Conservation (phyloP, 2,888 invertebrate genomes). For the Habrosyne pyritoides region DNA sequence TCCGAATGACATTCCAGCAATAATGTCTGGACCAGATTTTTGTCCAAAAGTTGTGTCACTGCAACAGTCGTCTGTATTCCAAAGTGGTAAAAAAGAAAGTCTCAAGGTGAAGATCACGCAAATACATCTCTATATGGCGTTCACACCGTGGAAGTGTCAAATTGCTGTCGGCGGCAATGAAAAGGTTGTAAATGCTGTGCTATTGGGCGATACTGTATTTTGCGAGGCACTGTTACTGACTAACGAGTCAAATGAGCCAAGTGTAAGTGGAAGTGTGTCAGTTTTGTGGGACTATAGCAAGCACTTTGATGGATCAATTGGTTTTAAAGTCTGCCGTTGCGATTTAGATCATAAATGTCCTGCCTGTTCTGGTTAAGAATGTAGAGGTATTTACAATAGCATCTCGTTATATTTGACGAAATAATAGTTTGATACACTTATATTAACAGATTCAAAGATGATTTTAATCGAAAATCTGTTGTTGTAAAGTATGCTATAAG, state of each 20-base stretch:
- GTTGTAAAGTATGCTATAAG: constrained; percentile 27
- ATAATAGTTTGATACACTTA: too few species aligned
- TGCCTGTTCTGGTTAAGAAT: constrained; percentile 43
- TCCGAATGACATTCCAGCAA: constrained; percentile 50
- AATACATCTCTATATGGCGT: constrained; percentile 70
- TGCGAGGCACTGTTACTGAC: constrained; percentile 57
- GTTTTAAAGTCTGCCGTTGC: constrained; percentile 60
- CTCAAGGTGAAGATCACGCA: constrained; percentile 64
- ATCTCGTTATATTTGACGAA: too few species aligned
- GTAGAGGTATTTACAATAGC: background rate
- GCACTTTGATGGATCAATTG: constrained; percentile 57
- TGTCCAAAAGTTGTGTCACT: constrained; percentile 55
- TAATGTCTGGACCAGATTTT: constrained; percentile 64
- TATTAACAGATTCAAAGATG: constrained; percentile 16
- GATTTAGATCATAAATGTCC: constrained; percentile 55
- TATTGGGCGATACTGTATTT: constrained; percentile 56
- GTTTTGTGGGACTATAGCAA: constrained; percentile 66
- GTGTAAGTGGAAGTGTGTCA: constrained; percentile 50
- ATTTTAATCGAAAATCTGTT: constrained; percentile 35
- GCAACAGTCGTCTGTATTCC: constrained; percentile 42
- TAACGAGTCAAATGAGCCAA: constrained; percentile 49
- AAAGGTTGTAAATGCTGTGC: constrained; percentile 44
- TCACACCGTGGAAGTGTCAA: constrained; percentile 70
- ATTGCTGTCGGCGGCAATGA: constrained; percentile 43
- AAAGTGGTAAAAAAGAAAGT: constrained; percentile 53